Base-by-base conservation (phyloP, 2,113 vertebrate genomes). In the Thunnus maccoyii region DNA sequence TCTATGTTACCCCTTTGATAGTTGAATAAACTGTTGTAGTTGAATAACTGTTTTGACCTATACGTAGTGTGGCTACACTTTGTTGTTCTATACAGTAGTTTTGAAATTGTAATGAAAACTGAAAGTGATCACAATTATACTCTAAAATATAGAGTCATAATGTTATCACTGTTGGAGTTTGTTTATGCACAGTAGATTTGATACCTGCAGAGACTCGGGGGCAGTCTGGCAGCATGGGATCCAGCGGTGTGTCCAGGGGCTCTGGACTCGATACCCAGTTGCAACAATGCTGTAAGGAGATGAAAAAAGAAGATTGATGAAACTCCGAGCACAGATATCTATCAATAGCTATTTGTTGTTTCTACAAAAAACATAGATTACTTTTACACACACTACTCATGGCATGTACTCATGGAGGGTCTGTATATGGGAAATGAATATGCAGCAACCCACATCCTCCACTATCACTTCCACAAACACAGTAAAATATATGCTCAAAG, bases 221-320 rank as follows among this genome's bases (percentile, higher is more conserved):
- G 78, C 98, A 99, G 88, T 99, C 98, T 0, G 97, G 97, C 67
- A 99, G 95, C 97, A 99, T 98, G 82, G 97, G 95, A 51, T 99
- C 97, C 94, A 99, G 95, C 0, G 94, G 94, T 0, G 97, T 96
- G 90, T 99, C 97, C 90, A 99, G 78, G 0, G 97, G 96, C 86
- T 99, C 97, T 0, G 97, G 95, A 93, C 97, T 99, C 20, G 97
- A 99, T 64, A 99, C 97, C 98, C 98, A 99, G 88, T 99, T 99
- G 90, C 96, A 96, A 91, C 97, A 99, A 88, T 95, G 97, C 98
- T 99, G 93, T 48, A 90, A 91, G 67, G 62, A 93, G 17, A 74
- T 25, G 32, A 56, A 47, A 25, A 58, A 61, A 17, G 22, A 36
- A 58, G 14, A 22, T 17, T 41, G 32, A 73, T n/a, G 36, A 69